Base-by-base conservation (phyloP, 2,888 invertebrate genomes). In the Furcula furcula region DNA sequence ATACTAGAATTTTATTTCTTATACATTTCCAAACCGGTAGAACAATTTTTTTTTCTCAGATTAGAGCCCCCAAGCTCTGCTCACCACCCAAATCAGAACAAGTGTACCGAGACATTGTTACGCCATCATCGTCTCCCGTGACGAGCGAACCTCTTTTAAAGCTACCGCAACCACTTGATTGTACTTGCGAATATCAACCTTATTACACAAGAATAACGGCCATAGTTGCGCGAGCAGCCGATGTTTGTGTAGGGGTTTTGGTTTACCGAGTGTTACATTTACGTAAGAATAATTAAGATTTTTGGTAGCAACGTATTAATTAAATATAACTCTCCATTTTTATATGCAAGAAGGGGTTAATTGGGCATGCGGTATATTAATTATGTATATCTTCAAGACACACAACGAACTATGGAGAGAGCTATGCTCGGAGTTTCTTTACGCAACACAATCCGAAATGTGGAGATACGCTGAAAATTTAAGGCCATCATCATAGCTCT, bases 81-180 rank as follows among this genome's bases (percentile, higher is more conserved):
- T 52, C 54, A 59, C 60, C 58, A 56, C 55, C 61, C 56, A 65
- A 62, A 57, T 61, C 60, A 51, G 58, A 44, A 47, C 61, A 64
- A 75, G 60, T 69, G 73, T 76, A 72, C 50, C 76, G 73, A 60
- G 60, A 61, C 68, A 52, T 40, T 37, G 71, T 74, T 62, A 72
- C 74, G 73, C 74, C 67, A 70, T 63, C 67, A 60, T 47, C 67
- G 70, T 52, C 74, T 75, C 74, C 78, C 76, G 78, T 76, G 76
- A 76, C 76, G 67, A 55, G 30, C 29, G 54, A 36, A 37, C 53
- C 62, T 56, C 40, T 55, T 48, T 42, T n/a, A n/a, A 36, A 49
- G 34, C 36, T 45, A 36, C 50, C 33, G 38, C 28, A 19, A 20
- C 18, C 36, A 18, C 15, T 9, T 12, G 30, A 37, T 37, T 39